Evolutionary conservation across 2,113 vertebrate species (phyloP), one percentile per base, ranked within the genome.

Genomic region (Neodontobutis hainanensis): DNA sequence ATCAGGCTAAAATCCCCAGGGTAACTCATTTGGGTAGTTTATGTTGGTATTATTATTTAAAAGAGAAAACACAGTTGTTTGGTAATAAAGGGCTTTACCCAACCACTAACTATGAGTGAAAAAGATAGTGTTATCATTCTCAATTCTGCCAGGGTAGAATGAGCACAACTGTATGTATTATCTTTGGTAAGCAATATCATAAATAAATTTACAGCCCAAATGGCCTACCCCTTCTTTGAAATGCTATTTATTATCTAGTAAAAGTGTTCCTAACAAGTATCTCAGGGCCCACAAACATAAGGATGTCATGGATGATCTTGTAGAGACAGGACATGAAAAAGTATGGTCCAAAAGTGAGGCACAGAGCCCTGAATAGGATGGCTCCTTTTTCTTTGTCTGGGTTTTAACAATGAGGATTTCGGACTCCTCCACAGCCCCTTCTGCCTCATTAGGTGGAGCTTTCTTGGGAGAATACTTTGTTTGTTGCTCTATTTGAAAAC

Each of bases 261-360:
- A 8, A 50, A 50, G 36, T 5, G 34, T 15, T 56, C 35, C 82
- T 94, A 86, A 98, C 97, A 55, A 99, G 83, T 84, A 99, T 93
- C 87, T 94, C 92, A 0, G 97, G 97, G 46, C 97, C 96, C 0
- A 94, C 62, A 56, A 99, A 99, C 96, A 99, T 97, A 85, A 99
- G 91, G 62, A 99, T 66, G 74, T 99, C 97, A 1, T 99, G 97
- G 43, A 92, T 55, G 72, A 95, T 84, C 91, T 99, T 99, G 62
- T 96, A 99, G 4, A 98, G 51, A 77, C 94, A 94, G 88, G 96
- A 98, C 91, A 97, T 92, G 77, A 99, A 90, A 84, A 99, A 99
- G 86, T 98, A 95, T 0, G 97, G 97, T 7, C 96, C 97, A 1
- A 99, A 99, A 11, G 95, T 94, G 78, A 93, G 90, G 76, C 95